A percentile compares a stretch with the other conserved stretches of the same genome.
phyloP scores from a whole-genome alignment of 92 coral and sea anemone genomes.

The Parazoanthus swiftii region DNA sequence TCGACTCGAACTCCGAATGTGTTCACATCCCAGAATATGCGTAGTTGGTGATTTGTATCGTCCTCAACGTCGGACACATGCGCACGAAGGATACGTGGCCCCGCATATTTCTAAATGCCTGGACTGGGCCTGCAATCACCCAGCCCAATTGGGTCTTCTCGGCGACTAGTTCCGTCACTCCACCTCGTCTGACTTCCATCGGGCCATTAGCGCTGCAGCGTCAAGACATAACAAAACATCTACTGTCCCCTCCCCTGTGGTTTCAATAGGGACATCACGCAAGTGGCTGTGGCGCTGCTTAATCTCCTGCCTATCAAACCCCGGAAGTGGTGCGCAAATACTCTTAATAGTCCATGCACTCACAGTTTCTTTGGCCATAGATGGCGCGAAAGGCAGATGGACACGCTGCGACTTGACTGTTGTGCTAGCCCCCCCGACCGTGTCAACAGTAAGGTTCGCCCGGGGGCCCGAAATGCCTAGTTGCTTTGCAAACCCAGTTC shows the following conservation, averaged over 20 bases:
- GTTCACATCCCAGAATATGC: conserved; percentile 51
- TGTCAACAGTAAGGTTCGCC: conserved; percentile 41
- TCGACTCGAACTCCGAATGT: conserved; percentile 48
- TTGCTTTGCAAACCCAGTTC: conserved; percentile 49
- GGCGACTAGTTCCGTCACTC: conserved; percentile 48
- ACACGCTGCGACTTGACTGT: conserved; percentile 55
- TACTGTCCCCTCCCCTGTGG: conserved; percentile 39
- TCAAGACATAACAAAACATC: conserved; percentile 54
- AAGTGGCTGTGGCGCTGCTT: conserved; percentile 42
- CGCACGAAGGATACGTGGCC: conserved; percentile 40
- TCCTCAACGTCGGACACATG: conserved; percentile 40
- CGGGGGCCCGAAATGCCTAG: conserved; percentile 43
- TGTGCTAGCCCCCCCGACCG: conserved; percentile 53
- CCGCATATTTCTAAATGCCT: not conserved
- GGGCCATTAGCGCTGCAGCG: conserved; percentile 62
- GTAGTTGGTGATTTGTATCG: conserved; percentile 45
- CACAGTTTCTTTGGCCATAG: conserved; percentile 45
- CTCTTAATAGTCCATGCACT: conserved; percentile 61
- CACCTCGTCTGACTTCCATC: conserved; percentile 50
- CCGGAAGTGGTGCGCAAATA: conserved; percentile 53
- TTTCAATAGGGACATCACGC: conserved; percentile 44
- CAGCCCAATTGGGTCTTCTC: conserved; percentile 60
- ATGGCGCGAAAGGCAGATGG: conserved; percentile 52
- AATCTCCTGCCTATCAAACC: conserved; percentile 51
- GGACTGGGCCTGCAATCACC: conserved; percentile 54